Conservation (phyloP, 1,140 invertebrate species). For the Trichonephila clavata region DNA sequence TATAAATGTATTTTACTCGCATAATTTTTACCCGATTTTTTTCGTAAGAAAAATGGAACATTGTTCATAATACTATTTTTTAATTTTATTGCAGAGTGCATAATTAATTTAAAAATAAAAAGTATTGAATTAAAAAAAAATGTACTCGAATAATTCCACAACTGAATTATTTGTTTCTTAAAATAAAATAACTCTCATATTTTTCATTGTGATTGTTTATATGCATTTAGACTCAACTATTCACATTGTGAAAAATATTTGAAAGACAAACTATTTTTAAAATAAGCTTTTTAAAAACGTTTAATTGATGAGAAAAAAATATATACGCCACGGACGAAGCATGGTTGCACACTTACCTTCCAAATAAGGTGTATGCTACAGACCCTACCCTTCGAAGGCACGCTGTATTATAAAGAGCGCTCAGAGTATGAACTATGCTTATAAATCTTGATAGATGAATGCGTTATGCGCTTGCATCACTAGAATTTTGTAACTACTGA, state of each 20-base stretch:
- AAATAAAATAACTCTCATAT: too few species aligned
- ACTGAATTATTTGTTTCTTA: too few species aligned
- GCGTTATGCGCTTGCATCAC: conserved; percentile 10
- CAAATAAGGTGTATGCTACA: background rate
- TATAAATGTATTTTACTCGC: too few species aligned
- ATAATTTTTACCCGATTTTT: too few species aligned
- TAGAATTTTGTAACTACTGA: background rate
- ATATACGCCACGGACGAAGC: background rate
- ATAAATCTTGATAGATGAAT: background rate
- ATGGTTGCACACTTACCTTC: background rate
- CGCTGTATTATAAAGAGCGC: background rate
- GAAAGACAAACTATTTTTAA: background rate
- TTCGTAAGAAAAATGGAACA: too few species aligned
- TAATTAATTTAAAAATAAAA: too few species aligned
- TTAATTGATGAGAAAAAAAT: background rate
- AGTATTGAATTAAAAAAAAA: too few species aligned
- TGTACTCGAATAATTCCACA: too few species aligned
- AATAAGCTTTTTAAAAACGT: background rate
- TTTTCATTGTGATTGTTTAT: too few species aligned
- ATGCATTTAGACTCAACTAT: background rate
- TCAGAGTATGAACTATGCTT: conserved; percentile 18
- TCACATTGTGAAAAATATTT: background rate
- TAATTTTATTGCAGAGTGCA: too few species aligned
- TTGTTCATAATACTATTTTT: too few species aligned
- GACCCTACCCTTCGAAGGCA: background rate